Percentiles rank a stretch among this genome's conserved stretches.
Evolutionary conservation across 1,140 invertebrate genomes (phyloP).

Genomic region (Rhopalosiphum maidis): DNA sequence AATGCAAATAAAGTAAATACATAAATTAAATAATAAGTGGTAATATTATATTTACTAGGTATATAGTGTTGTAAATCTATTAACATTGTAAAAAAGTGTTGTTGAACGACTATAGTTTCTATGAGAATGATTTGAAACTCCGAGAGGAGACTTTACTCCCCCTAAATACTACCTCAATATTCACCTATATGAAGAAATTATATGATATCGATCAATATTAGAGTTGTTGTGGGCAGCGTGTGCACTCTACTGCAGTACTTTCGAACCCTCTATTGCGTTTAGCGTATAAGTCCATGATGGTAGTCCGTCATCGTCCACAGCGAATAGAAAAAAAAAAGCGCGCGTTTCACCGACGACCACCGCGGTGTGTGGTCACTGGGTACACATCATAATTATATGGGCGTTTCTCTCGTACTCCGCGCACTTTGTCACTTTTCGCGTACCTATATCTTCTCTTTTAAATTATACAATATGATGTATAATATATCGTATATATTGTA

Average conservation of each 20-base stretch:
- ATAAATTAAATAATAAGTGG: not conserved
- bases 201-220: too few species aligned
- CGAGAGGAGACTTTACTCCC: not conserved
- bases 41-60: not conserved
- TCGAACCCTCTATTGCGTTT: not conserved
- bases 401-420: not conserved
- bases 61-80: too few species aligned
- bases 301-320: not conserved
- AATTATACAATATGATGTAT: not conserved
- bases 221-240: too few species aligned
- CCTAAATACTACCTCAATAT: too few species aligned
- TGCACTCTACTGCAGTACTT: too few species aligned
- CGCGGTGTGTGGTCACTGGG: not conserved
- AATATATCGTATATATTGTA: not conserved
- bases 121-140: too few species aligned
- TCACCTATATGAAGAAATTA: accelerated
- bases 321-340: not conserved
- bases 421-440: not conserved
- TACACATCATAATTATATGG: not conserved
- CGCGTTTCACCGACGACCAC: not conserved
- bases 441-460: not conserved
- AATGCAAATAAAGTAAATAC: not conserved
- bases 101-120: not conserved
- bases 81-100: not conserved
- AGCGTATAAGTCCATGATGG: not conserved